Evolutionary conservation across 1,140 invertebrate genomes (phyloP).

Genomic region (Nephotettix cincticeps): DNA sequence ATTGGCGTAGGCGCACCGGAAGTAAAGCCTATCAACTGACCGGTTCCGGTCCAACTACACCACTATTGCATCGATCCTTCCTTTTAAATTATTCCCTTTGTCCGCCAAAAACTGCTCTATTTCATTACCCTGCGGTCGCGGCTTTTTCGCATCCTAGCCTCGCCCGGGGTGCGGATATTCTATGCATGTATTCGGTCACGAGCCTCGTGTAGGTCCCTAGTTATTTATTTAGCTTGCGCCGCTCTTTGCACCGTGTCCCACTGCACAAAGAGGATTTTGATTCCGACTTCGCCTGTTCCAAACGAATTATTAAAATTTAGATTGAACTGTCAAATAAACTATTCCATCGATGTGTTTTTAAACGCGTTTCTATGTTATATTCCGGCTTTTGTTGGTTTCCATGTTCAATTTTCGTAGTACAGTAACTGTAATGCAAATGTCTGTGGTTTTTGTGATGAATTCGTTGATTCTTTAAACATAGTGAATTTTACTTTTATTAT

Average conservation of each 20-base stretch:
- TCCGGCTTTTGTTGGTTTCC: no score
- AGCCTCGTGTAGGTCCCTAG: not conserved
- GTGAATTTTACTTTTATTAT: no score
- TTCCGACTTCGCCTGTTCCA: slow-evolving; percentile 5
- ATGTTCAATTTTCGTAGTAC: no score
- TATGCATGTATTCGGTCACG: not conserved
- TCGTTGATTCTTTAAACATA: no score
- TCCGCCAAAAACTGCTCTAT: slow-evolving; percentile 4
- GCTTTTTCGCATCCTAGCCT: not conserved
- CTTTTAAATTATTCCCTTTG: slow-evolving; percentile 7
- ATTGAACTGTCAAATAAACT: no score
- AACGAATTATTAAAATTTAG: no score
- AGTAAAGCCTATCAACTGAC: no score
- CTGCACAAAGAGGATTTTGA: slow-evolving; percentile 12
- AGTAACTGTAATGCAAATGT: no score
- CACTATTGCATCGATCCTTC: not conserved
- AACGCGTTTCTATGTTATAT: not conserved
- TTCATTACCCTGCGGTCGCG: not conserved
- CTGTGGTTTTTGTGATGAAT: no score
- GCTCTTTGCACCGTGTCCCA: not conserved
- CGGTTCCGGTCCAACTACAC: no score
- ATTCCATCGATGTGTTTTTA: no score
- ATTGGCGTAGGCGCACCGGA: no score
- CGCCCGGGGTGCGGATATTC: not conserved
- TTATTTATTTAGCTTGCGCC: not conserved